Evolutionary conservation across 2,113 vertebrate genomes (phyloP), one percentile per base, ranked within the genome.

Genomic region (Sterrhoptilus dennistouni): DNA sequence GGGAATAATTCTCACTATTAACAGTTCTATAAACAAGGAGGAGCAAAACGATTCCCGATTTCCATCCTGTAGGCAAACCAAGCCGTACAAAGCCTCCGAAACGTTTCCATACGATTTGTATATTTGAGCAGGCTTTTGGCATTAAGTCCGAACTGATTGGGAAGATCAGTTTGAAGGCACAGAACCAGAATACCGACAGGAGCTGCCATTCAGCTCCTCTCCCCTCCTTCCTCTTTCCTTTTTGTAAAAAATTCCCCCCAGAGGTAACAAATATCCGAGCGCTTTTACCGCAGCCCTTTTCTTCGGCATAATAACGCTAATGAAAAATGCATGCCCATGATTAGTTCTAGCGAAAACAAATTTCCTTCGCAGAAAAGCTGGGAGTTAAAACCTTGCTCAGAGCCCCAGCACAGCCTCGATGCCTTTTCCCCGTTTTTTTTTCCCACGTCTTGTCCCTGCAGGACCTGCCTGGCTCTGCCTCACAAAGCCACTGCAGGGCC

Each of bases 111-210:
- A 9, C 0, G 25, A 79, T 94, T 80, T 91, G 82, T 79, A 5
- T 94, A 84, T 94, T 94, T 89, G 91, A 96, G 88, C 74, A 76
- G 93, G 91, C 80, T 97, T 95, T 95, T 89, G 70, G 38, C 44
- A 87, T 80, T 89, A 97, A 93, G 83, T 83, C 96, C 47, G 91
- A n/a, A 20, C 70, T 94, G 96, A 97, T 93, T 89, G 92, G 84
- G 91, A 81, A 96, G 95, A 94, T 91, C 84, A 91, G 60, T 53
- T 75, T 1, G 10, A 84, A 70, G 57, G 72, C 80, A 91, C 14
- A 69, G 8, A 72, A 94, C 6, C 70, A 72, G 91, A 89, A 94
- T 59, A 83, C 86, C 95, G 95, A 83, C 50, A 63, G 95, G 69
- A 90, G 84, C 91, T 91, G 77, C 93, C 28, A 6, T 6, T n/a